These are phyloP conservation scores for Esox niger DNA, from an alignment of 2,113 vertebrate genomes.

Conservation along the genomic window DNA sequence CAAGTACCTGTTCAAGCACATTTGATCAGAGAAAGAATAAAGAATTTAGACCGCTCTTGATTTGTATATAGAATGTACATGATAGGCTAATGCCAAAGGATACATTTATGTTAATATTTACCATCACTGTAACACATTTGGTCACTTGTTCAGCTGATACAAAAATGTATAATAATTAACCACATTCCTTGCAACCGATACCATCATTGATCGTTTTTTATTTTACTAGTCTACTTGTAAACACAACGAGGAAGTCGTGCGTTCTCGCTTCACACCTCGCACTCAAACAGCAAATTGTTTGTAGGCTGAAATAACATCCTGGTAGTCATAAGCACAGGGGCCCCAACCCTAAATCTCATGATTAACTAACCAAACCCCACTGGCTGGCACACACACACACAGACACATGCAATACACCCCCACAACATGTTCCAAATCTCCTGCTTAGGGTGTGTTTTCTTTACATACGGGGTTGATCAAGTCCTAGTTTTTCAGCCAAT, in stretches of 20 bases:
- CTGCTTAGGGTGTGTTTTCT: conserved; percentile 29
- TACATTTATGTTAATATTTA: no score
- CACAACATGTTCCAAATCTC: conserved; percentile 38
- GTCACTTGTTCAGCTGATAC: no score
- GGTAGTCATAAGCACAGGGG: neutral
- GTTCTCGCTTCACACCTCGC: neutral
- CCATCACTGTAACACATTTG: no score
- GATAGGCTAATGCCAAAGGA: no score
- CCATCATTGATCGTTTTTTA: no score
- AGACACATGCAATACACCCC: conserved; percentile 28
- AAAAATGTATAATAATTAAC: no score
- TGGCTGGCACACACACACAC: neutral
- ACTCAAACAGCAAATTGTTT: neutral
- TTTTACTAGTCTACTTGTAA: no score
- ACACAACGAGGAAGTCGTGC: neutral
- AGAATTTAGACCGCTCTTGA: no score
- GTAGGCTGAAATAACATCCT: neutral
- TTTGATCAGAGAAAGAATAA: no score
- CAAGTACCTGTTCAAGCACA: no score
- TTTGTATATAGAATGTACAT: no score
- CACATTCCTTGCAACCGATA: no score
- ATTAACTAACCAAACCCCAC: neutral
- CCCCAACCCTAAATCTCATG: neutral
- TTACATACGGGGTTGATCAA: neutral
- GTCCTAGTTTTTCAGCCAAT: conserved; percentile 34